Conservation (phyloP, 2,113 vertebrate species). For the Callipepla squamata region DNA sequence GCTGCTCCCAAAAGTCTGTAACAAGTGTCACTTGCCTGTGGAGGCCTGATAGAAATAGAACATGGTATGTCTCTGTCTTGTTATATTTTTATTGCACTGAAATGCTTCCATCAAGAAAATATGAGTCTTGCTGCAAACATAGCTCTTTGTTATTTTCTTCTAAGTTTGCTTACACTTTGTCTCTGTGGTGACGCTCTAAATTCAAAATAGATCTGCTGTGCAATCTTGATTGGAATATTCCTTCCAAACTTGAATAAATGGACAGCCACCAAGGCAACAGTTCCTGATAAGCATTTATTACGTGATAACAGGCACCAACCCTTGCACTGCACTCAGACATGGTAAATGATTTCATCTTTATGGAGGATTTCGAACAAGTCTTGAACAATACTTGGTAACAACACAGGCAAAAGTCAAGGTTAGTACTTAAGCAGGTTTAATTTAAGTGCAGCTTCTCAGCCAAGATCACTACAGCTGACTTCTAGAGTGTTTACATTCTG, state of each 20-base stretch:
- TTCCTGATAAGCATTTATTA: not conserved
- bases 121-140: not conserved
- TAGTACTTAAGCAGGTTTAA: not conserved
- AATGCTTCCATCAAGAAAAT: not conserved
- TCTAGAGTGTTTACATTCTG: not conserved
- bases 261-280: not conserved
- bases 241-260: not conserved
- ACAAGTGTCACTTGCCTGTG: not conserved
- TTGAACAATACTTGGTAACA: not conserved
- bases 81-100: not conserved
- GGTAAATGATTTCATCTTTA: not conserved
- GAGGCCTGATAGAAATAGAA: not conserved
- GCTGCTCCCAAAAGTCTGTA: not conserved
- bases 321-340: not conserved
- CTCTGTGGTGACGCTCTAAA: not conserved
- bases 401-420: not conserved
- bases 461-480: not conserved
- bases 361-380: not conserved
- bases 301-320: not conserved
- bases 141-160: not conserved
- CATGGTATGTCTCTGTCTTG: not conserved
- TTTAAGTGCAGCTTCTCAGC: not conserved
- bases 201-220: not conserved
- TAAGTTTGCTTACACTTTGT: not conserved
- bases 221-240: not conserved